Conservation (phyloP, 2,113 vertebrate genomes). For the Sceloporus tristichus region DNA sequence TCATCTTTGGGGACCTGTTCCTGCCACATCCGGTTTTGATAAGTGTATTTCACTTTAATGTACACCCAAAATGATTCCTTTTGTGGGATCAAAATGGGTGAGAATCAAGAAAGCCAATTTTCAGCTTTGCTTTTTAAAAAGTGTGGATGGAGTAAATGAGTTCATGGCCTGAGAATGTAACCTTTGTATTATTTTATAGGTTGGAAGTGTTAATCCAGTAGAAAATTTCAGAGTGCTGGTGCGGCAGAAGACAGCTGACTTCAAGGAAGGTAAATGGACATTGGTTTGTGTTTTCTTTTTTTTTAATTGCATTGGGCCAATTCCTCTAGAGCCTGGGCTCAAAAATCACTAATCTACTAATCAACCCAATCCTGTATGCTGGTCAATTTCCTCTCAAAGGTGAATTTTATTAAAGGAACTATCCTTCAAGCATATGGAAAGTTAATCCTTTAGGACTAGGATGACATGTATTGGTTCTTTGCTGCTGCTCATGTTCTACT, state of each 20-base stretch:
- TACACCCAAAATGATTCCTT: slow-evolving; percentile 15
- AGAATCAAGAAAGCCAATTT: background rate
- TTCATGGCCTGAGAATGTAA: background rate
- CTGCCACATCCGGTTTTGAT: slow-evolving; percentile 22
- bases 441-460: slow-evolving; percentile 10
- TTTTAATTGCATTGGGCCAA: slow-evolving; percentile 1
- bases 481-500: background rate
- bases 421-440: background rate
- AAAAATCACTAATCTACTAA: background rate
- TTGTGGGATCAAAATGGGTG: no score
- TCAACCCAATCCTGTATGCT: background rate
- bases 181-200: slow-evolving; percentile 77
- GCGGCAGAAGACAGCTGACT: slow-evolving; percentile 84
- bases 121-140: slow-evolving; percentile 33
- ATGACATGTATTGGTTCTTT: background rate
- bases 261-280: slow-evolving; percentile 85
- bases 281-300: slow-evolving; percentile 28
- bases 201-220: slow-evolving; percentile 91
- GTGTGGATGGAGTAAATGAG: background rate
- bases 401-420: background rate
- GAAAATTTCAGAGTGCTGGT: slow-evolving; percentile 88
- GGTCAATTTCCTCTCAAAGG: background rate
- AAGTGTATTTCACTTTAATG: background rate
- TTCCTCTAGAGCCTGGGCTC: background rate
- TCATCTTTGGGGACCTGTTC: background rate